phyloP scores from a whole-genome alignment of 2,888 invertebrate species.

The Malachius bipustulatus region DNA sequence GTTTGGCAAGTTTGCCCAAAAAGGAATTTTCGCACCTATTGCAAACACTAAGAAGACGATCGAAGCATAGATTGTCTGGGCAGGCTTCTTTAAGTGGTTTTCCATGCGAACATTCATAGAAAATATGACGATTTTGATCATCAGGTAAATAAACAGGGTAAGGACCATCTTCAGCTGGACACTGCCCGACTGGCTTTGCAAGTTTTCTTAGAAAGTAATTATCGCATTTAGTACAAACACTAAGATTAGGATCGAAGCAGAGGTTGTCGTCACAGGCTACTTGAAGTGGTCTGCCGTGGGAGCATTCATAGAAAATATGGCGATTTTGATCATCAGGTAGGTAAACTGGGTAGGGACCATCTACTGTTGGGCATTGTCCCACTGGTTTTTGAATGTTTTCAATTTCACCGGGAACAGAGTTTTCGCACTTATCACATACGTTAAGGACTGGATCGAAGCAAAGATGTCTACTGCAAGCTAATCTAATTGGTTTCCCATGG shows the following conservation, averaged over 20 bases:
- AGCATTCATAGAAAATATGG: background rate
- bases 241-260: background rate
- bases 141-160: background rate
- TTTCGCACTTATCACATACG: too few species aligned
- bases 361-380: background rate
- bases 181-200: background rate
- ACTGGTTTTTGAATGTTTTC: too few species aligned
- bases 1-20: background rate
- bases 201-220: background rate
- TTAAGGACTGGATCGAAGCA: too few species aligned
- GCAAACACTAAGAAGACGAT: background rate
- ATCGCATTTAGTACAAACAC: background rate
- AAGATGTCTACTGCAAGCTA: too few species aligned
- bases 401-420: too few species aligned
- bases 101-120: conserved; percentile 2
- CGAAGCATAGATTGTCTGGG: background rate
- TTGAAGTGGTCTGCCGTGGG: background rate
- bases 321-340: background rate
- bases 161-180: conserved; percentile 1
- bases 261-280: background rate
- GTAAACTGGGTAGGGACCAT: background rate
- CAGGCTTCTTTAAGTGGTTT: background rate
- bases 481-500: too few species aligned
- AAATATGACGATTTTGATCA: background rate
- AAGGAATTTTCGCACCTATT: background rate